Evolutionary conservation across 2,888 invertebrate species (phyloP).

Genomic region (Pammene fasciana): DNA sequence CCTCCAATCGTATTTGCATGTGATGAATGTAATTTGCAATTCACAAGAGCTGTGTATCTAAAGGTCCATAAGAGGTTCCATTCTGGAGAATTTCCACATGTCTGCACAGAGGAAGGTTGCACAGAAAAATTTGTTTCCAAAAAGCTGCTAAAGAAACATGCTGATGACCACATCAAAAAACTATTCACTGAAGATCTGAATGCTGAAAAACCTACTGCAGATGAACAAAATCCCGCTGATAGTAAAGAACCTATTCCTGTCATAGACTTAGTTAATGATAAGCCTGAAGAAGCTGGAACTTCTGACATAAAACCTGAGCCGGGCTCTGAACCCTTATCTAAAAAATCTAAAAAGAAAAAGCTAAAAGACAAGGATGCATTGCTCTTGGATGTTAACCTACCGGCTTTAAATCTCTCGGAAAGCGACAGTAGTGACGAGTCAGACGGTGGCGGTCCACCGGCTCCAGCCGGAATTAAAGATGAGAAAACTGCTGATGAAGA

Average conservation of each 20-base stretch:
- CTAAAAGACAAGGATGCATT: constrained; percentile 76
- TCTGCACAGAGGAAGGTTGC: constrained; percentile 88
- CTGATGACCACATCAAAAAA: constrained; percentile 83
- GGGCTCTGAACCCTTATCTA: constrained; percentile 63
- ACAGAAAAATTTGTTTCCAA: constrained; percentile 91
- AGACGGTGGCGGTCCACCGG: constrained; percentile 63
- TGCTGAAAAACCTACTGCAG: constrained; percentile 56
- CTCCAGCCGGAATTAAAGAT: constrained; percentile 56
- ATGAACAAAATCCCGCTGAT: constrained; percentile 58
- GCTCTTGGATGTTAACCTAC: constrained; percentile 85
- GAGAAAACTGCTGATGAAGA: constrained; percentile 54
- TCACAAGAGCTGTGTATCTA: constrained; percentile 89
- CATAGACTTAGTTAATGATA: constrained; percentile 71
- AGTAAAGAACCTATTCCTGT: constrained; percentile 65
- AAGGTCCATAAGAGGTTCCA: constrained; percentile 94
- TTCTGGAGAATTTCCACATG: constrained; percentile 87
- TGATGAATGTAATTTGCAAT: constrained; percentile 90
- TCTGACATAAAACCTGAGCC: constrained; percentile 64
- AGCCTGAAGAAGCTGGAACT: constrained; percentile 65
- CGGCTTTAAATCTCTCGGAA: constrained; percentile 92
- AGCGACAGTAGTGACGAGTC: constrained; percentile 91
- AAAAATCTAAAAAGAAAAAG: constrained; percentile 78
- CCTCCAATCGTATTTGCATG: constrained; percentile 91
- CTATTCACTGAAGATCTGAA: constrained; percentile 60
- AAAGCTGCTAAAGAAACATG: constrained; percentile 89